phyloP scores from a whole-genome alignment of 2,113 vertebrate species.

The Limnothrissa miodon region DNA sequence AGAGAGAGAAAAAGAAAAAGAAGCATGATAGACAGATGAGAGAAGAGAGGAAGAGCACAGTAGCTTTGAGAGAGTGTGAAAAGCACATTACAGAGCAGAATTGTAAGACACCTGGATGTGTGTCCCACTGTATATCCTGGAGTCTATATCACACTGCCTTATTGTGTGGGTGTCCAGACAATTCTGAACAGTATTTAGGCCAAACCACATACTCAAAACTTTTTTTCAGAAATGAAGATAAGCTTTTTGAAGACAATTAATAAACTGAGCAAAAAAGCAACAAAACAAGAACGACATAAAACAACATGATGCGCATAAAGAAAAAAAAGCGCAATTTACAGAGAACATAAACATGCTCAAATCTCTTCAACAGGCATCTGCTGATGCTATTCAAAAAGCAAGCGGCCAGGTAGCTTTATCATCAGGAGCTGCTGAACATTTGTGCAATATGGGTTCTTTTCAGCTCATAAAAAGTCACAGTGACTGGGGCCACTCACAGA shows the following conservation, averaged over 20 bases:
- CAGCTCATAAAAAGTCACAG: background rate
- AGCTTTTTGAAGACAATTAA: background rate
- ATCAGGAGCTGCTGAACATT: background rate
- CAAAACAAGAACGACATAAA: background rate
- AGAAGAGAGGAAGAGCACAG: background rate
- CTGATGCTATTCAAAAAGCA: background rate
- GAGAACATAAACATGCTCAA: background rate
- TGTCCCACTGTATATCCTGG: background rate
- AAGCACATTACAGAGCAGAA: slow-evolving; percentile 1
- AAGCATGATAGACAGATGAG: background rate
- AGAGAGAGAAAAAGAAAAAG: background rate
- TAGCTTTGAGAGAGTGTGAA: background rate
- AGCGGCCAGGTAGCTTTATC: background rate
- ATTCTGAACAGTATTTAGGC: background rate
- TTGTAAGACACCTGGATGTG: background rate
- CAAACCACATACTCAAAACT: background rate
- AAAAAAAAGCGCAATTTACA: background rate
- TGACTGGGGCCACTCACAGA: background rate
- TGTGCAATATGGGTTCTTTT: background rate
- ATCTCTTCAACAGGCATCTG: background rate
- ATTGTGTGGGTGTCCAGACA: background rate
- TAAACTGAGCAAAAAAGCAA: background rate
- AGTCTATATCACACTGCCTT: background rate
- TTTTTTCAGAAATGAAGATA: background rate
- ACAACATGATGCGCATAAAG: background rate